A percentile compares a stretch with the other conserved stretches of the same genome.
Conservation (phyloP, 2,888 invertebrate genomes). For the Sthenelais limicola region DNA sequence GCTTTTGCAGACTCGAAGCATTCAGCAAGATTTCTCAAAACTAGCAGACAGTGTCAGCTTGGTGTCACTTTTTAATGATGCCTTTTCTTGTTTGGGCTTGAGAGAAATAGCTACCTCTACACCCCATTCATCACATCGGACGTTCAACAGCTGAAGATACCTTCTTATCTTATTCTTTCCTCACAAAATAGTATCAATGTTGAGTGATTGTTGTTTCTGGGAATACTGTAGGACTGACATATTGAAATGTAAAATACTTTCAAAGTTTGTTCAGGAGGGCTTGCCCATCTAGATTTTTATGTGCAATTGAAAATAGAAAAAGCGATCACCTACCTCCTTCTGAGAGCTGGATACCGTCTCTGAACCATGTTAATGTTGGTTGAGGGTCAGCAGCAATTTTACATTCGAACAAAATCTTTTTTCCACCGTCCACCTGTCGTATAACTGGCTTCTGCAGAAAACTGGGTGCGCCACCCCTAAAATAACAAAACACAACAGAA, state of each 20-base stretch:
- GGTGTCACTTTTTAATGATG: no score
- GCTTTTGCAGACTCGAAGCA: no score
- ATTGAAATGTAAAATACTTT: neutral
- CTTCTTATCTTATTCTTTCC: no score
- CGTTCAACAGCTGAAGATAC: no score
- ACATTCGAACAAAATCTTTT: slow-evolving; percentile 96
- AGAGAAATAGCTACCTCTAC: no score
- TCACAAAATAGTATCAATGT: neutral
- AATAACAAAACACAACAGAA: neutral
- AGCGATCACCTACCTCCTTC: slow-evolving; percentile 50
- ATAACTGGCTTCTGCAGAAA: slow-evolving; percentile 98
- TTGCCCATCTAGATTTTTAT: neutral
- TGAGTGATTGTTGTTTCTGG: neutral
- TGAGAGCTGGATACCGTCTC: slow-evolving; percentile 59
- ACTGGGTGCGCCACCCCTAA: slow-evolving; percentile 89
- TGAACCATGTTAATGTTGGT: slow-evolving; percentile 90
- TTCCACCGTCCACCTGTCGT: slow-evolving; percentile 95
- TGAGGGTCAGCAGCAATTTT: slow-evolving; percentile 97
- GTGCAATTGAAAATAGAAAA: neutral
- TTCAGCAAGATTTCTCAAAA: no score
- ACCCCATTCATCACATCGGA: no score
- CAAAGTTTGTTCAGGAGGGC: neutral
- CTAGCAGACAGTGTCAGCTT: no score
- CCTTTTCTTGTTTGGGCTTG: no score
- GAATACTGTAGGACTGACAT: neutral